Base-by-base conservation (phyloP, 2,797 vertebrate species). In the Benthosema pterotum region DNA sequence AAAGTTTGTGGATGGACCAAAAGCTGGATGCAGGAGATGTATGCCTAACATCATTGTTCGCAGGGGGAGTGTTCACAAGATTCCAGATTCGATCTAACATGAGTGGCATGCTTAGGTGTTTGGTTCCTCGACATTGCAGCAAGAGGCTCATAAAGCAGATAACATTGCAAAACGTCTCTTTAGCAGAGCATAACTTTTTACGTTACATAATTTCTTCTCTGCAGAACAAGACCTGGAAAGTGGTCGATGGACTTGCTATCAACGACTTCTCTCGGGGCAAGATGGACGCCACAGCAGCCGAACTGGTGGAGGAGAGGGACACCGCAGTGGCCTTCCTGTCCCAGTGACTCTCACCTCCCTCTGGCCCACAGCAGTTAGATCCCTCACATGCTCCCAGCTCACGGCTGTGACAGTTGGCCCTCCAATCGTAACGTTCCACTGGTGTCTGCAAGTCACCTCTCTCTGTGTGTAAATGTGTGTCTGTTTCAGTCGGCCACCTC, bases 151-250 rank as follows among this genome's bases (percentile, higher is more conserved):
- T 9, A 38, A 38, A 38, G 8, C 8, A 0, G 32, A 38, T 38
- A 38, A 38, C 32, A 38, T 38, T 11, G 32, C 9, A 38, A 38
- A 38, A 38, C 8, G 8, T 46, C 14, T 46, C 45, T 7, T n/a
- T 46, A 12, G 43, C 3, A 15, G n/a, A 13, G 12, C n/a, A n/a
- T n/a, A n/a, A n/a, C n/a, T n/a, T n/a, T n/a, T n/a, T n/a, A n/a
- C n/a, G n/a, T 46, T 13, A 2, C 45, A 15, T 52, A 6, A 11
- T 9, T 51, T 46, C n/a, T 0, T 42, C 15, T 1, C 16, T 45
- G 54, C 86, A 98, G 97, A 89, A 95, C 86, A 98, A 98, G 83
- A 80, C 78, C 79, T 99, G 96, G 96, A 96, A 94, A 77, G 92
- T 99, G 62, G 95, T 96, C 47, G 94, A 95, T 8, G 95, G 95